Evolutionary conservation across 2,113 vertebrate genomes (phyloP), one percentile per base, ranked within the genome.

Genomic region (Pampusana beccarii): DNA sequence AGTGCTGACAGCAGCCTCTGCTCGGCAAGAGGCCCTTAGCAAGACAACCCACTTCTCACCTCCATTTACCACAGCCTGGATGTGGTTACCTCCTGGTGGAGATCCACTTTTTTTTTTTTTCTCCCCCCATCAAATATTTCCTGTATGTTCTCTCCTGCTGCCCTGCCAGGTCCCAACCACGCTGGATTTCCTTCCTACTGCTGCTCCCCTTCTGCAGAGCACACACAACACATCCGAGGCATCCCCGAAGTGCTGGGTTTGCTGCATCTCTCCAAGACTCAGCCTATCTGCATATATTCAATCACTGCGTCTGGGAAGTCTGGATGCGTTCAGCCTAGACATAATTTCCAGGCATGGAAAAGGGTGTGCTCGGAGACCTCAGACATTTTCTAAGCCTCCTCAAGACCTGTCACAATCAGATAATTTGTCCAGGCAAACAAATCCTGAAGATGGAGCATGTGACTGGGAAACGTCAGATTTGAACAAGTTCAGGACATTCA

Each of bases 1-100:
- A 53, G 86, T 80, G 92, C 90, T 96, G 95, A 94, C 94, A 96
- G 92, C 90, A 28, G 75, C 60, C 93, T 96, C 86, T 93, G 93
- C 85, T 92, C 19, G 0, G 31, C 6, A 50, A 96, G 87, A 93
- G 90, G 62, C 81, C 80, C 53, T 88, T 17, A 72, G 84, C 29
- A 16, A 60, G 75, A 83, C 92, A 82, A 61, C 51, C 53, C 23
- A 51, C 77, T 85, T 87, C 83, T 94, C 91, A 87, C 91, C 61
- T 89, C 86, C 83, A 33, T 46, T 61, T 4, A 87, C 92, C 88
- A 92, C 81, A 86, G 86, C 77, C 72, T 13, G 80, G 24, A 57
- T 57, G 42, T 61, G 75, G 88, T 87, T 56, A 74, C 64, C 36
- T 96, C 75, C 80, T 73, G 86, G 31, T 84, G 70, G 77, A 84